Base-by-base conservation (phyloP, 2,113 vertebrate species). In the Okapia johnstoni region DNA sequence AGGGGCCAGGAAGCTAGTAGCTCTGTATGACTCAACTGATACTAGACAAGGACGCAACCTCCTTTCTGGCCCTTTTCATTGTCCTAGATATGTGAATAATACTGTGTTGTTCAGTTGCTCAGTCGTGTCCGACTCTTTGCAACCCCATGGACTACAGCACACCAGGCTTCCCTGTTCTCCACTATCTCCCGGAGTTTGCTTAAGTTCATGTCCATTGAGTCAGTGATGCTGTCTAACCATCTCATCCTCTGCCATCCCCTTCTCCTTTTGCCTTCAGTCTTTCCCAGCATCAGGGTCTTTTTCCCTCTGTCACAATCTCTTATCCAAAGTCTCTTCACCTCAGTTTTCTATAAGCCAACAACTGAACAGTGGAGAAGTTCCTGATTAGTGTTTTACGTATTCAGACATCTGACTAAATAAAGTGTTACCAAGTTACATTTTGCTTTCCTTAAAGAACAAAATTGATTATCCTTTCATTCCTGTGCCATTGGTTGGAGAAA, bases 381-480 rank as follows among this genome's bases (percentile, higher is more conserved):
- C 17, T 19, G 28, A 95, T 93, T 76, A 55, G 10, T 52, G 43
- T 89, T 88, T 55, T 84, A 36, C 66, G 55, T 28, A 63, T 73
- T 95, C 88, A 87, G 81, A 97, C 77, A 84, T 84, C 17, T 86
- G 83, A 83, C 61, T 83, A 30, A 93, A 94, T 79, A 86, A 95
- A 97, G 28, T 54, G 50, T 95, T 91, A 70, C 12, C 36, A 86
- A 84, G 25, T 88, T 94, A 48, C 25, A 93, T 81, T 90, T 93
- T 89, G 16, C 85, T 97, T 96, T 90, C 63, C 94, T 89, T 92
- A 76, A 90, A 81, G 46, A 94, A 46, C 8, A 95, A 80, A 97
- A 94, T 80, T 43, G 7, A 70, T 77, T 48, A 85, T 46, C 28
- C 58, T 83, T 96, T 96, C 70, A 85, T 81, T 83, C 36, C 10